A percentile compares a stretch with the other conserved stretches of the same genome.
Conservation (phyloP, 2,888 invertebrate species). For the Hydroisotoma schaefferi region DNA sequence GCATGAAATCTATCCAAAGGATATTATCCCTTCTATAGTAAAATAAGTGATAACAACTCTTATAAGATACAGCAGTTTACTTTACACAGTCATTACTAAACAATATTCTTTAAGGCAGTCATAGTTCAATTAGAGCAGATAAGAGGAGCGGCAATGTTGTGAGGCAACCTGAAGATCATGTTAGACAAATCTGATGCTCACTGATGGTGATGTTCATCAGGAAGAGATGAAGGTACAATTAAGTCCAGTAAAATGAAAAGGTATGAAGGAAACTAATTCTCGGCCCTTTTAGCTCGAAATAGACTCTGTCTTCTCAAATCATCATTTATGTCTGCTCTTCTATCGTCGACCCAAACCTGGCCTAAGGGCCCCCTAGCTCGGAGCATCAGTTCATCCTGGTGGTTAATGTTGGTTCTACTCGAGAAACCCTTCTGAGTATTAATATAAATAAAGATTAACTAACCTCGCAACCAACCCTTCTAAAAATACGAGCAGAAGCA, state of each 20-base stretch:
- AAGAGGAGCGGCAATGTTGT: constrained; percentile 6
- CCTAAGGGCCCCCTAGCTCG: constrained; percentile 8
- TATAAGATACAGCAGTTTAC: too few relatives aligned
- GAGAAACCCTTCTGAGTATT: too few relatives aligned
- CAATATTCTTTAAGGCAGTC: constrained; percentile 10
- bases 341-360: background rate
- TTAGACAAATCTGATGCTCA: background rate
- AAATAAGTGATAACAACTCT: background rate
- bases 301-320: constrained; percentile 46
- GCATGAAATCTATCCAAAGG: background rate
- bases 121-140: constrained; percentile 19
- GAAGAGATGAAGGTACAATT: constrained; percentile 34
- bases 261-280: background rate
- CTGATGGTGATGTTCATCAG: constrained; percentile 28
- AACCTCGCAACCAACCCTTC: too few relatives aligned
- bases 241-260: constrained; percentile 22
- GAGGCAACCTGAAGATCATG: background rate
- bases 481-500: background rate
- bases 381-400: constrained; percentile 3
- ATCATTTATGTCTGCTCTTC: constrained; percentile 46
- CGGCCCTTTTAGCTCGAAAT: constrained; percentile 23
- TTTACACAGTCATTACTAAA: constrained; percentile 14
- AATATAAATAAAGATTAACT: too few relatives aligned
- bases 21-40: background rate
- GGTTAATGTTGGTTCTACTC: too few relatives aligned